These are phyloP conservation scores for Oryzaephilus surinamensis DNA, from an alignment of 1,140 invertebrate species.

Conservation along the genomic window DNA sequence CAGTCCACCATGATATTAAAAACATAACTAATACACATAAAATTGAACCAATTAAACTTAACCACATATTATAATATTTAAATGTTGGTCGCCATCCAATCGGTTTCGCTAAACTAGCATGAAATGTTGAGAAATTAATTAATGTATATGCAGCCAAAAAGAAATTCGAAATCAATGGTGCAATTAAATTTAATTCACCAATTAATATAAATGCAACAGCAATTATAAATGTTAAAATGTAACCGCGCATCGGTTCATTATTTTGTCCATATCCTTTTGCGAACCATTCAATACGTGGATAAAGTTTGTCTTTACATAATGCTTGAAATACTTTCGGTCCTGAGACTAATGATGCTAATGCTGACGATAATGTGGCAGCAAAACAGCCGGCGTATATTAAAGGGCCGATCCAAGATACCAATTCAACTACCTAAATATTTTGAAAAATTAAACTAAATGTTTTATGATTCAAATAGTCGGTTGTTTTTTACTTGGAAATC, in stretches of 20 bases:
- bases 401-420: slow-evolving; percentile 80
- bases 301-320: slow-evolving; percentile 90
- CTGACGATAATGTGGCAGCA: slow-evolving; percentile 91
- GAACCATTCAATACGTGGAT: slow-evolving; percentile 87
- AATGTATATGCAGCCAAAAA: slow-evolving; percentile 95
- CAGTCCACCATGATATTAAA: slow-evolving; percentile 86
- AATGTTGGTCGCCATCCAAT: slow-evolving; percentile 83
- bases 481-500: slow-evolving; percentile 56
- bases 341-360: slow-evolving; percentile 88
- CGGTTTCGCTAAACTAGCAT: slow-evolving; percentile 79
- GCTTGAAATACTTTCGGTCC: slow-evolving; percentile 94
- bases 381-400: slow-evolving; percentile 95
- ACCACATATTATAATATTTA: slow-evolving; percentile 93
- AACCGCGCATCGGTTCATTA: slow-evolving; percentile 86
- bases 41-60: slow-evolving; percentile 78
- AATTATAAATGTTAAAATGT: slow-evolving; percentile 84
- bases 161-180: slow-evolving; percentile 95
- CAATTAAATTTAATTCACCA: slow-evolving; percentile 89
- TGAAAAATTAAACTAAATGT: slow-evolving; percentile 1
- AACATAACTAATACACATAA: slow-evolving; percentile 93
- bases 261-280: slow-evolving; percentile 83
- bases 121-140: slow-evolving; percentile 96
- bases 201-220: slow-evolving; percentile 78
- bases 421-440: slow-evolving; percentile 69
- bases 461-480: neutral